Base-by-base conservation (phyloP, 2,113 vertebrate species). In the Apeltes quadracus region DNA sequence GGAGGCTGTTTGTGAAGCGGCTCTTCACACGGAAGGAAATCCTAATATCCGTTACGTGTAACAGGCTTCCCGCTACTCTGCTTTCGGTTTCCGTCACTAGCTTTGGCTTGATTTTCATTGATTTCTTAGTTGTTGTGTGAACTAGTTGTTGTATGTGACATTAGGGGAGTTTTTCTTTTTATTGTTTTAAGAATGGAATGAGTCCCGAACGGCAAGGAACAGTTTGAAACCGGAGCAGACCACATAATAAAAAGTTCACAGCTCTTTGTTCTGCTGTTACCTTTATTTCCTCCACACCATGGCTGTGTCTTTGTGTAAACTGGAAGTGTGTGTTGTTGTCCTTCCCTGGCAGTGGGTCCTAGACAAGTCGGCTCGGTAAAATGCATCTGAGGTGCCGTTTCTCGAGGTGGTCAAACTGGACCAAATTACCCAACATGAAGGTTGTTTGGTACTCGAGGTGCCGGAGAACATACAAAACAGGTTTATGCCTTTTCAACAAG, bases 401-500 rank as follows among this genome's bases (percentile, higher is more conserved):
- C 10, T 27, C 36, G 34, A 5, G 7, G 16, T n/a, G 36, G 43
- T 27, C 9, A 43, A 58, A 36, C 12, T 59, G 44, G 41, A 64
- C 7, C 46, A 29, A 36, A 56, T 11, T 9, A 11, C 23, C 20
- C 61, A 25, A 18, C 38, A 55, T 20, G 36, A 16, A 67, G 38
- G 27, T n/a, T n/a, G n/a, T n/a, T n/a, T n/a, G n/a, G n/a, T n/a
- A n/a, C n/a, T n/a, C n/a, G n/a, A n/a, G 7, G 13, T 46, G 39
- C 32, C 46, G 20, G 12, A 18, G 20, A 41, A 20, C 41, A 7
- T 51, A n/a, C n/a, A n/a, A n/a, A n/a, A n/a, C n/a, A n/a, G 83
- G 0, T 93, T 79, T 84, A 0, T 93, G 75, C 94, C 93, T 75
- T 87, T 90, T n/a, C n/a, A 2, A 53, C 89, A 94, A 84, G 43